phyloP scores from a whole-genome alignment of 2,888 invertebrate species.

The Deroplatys truncata region DNA sequence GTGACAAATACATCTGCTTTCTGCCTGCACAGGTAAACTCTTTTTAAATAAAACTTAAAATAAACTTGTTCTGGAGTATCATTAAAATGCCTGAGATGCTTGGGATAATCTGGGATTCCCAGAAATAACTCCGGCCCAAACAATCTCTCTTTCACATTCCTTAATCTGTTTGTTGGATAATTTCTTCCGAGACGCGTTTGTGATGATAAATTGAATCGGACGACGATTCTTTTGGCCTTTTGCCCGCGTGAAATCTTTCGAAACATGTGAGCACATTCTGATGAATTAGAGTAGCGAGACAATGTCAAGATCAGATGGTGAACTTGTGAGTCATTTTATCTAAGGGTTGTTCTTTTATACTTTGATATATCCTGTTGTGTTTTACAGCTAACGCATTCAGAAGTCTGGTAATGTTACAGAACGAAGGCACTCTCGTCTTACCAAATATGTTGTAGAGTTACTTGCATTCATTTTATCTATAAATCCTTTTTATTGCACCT shows the following conservation, averaged over 20 bases:
- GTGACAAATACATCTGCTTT: neutral
- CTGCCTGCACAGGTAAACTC: too few species aligned
- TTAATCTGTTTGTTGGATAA: neutral
- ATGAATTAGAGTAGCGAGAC: neutral
- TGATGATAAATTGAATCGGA: neutral
- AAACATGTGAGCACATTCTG: neutral
- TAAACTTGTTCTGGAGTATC: neutral
- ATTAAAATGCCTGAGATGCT: neutral
- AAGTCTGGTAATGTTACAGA: too few species aligned
- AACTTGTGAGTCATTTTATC: too few species aligned
- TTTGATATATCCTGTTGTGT: too few species aligned
- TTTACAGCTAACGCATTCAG: too few species aligned
- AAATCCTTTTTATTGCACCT: too few species aligned
- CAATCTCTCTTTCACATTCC: neutral
- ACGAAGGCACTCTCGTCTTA: too few species aligned
- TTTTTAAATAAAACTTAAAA: neutral
- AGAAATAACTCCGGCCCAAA: neutral
- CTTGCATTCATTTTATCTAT: too few species aligned
- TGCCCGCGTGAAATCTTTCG: neutral
- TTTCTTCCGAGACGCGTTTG: neutral
- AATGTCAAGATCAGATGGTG: too few species aligned
- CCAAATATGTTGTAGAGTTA: too few species aligned
- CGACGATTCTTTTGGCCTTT: neutral
- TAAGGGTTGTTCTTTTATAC: too few species aligned
- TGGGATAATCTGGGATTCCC: neutral